Percentiles rank a stretch among this genome's conserved stretches.
These are phyloP conservation scores for Nyctibius bracteatus DNA, from an alignment of 2,113 vertebrate genomes.

Conservation along the genomic window DNA sequence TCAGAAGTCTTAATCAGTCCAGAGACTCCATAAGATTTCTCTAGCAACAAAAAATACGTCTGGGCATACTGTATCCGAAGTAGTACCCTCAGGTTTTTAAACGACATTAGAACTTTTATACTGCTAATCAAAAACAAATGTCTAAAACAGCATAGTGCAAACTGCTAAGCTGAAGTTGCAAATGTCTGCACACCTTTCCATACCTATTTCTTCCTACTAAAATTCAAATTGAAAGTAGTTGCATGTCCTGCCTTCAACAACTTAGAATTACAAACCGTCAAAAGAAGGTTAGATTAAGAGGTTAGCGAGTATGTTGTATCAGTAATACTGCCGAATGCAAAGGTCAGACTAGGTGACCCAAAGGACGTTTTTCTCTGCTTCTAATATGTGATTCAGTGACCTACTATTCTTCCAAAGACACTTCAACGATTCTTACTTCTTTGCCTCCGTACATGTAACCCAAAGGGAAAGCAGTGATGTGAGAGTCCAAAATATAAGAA, in stretches of 20 bases:
- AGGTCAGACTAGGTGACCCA: neutral
- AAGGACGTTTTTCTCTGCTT: neutral
- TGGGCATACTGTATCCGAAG: neutral
- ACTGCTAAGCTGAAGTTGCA: neutral
- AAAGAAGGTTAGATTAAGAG: neutral
- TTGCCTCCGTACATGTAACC: neutral
- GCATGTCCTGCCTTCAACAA: neutral
- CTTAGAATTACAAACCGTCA: neutral
- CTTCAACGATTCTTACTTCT: neutral
- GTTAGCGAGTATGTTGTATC: neutral
- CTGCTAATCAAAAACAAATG: neutral
- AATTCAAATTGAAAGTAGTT: neutral
- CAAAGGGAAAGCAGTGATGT: neutral
- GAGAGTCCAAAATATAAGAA: neutral
- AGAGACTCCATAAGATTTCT: neutral
- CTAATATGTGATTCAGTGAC: neutral
- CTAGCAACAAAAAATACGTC: neutral
- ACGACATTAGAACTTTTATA: neutral
- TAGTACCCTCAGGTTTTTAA: neutral
- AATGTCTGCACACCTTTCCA: neutral
- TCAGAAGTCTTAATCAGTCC: neutral
- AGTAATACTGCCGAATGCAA: neutral
- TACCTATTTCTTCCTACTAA: neutral
- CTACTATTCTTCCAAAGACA: neutral
- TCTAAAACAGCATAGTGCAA: neutral